A percentile compares a stretch with the other conserved stretches of the same genome.
Evolutionary conservation across 2,113 vertebrate genomes (phyloP).

Genomic region (Equus przewalskii): DNA sequence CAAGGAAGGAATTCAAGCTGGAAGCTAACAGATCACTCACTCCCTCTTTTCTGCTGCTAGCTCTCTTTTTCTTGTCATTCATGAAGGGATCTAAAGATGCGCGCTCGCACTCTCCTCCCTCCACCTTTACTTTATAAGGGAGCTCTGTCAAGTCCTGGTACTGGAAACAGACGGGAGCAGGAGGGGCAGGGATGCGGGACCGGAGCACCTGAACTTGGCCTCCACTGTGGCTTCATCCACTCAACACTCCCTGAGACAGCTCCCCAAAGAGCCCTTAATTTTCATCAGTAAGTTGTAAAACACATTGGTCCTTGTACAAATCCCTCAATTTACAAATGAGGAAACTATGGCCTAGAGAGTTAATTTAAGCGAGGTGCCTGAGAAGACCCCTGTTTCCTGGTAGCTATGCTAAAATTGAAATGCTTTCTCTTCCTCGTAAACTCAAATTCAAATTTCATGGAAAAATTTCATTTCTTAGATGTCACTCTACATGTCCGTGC

Average conservation of each 20-base stretch:
- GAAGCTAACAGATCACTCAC: background rate
- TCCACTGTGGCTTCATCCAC: background rate
- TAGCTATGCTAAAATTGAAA: conserved; percentile 1
- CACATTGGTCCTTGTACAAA: background rate
- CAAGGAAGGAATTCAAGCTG: background rate
- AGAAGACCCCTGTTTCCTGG: background rate
- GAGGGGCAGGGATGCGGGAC: no score
- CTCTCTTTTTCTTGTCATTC: no score
- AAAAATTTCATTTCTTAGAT: background rate
- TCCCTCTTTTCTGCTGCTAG: no score
- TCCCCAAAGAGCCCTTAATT: background rate
- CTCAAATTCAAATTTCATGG: background rate
- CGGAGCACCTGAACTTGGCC: background rate
- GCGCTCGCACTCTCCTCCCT: no score
- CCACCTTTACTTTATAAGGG: no score
- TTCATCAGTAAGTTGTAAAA: background rate
- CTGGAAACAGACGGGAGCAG: no score
- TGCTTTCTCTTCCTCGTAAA: background rate
- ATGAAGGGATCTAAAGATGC: no score
- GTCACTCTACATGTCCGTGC: background rate
- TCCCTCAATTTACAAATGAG: background rate
- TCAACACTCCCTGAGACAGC: background rate
- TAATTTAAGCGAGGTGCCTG: background rate
- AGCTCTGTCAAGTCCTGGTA: no score
- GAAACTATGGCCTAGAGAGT: background rate